A percentile compares a stretch with the other conserved stretches of the same genome.
Conservation (phyloP, 2,797 vertebrate species). For the Rhinogobio ventralis region DNA sequence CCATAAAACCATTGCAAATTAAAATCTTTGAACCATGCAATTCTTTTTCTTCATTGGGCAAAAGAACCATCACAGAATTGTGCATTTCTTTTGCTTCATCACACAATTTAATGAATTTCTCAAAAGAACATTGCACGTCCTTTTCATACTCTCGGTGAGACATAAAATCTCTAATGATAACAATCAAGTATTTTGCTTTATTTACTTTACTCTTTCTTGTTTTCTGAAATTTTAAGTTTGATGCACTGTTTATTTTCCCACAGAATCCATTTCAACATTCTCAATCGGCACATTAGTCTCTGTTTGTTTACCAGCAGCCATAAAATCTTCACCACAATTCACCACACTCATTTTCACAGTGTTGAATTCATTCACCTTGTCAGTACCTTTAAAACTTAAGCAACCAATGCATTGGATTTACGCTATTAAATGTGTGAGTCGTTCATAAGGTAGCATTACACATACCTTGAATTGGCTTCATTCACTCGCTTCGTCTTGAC, state of each 20-base stretch:
- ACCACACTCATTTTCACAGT: not conserved
- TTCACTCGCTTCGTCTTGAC: too few species aligned
- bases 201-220: not conserved
- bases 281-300: not conserved
- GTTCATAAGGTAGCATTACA: not conserved
- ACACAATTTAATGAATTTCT: too few species aligned
- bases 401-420: too few species aligned
- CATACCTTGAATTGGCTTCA: not conserved
- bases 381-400: too few species aligned
- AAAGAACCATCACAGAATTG: too few species aligned
- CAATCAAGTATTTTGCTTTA: not conserved
- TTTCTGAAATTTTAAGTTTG: not conserved
- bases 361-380: too few species aligned
- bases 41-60: not conserved
- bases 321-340: not conserved
- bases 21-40: slow-evolving; percentile 24
- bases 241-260: not conserved
- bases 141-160: too few species aligned
- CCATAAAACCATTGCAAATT: not conserved
- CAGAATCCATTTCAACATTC: not conserved
- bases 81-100: too few species aligned
- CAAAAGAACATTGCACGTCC: too few species aligned
- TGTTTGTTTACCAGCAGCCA: not conserved
- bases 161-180: not conserved
- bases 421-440: too few species aligned